Evolutionary conservation across 2,888 invertebrate genomes (phyloP), one percentile per base, ranked within the genome.

Genomic region (Lissocephala sabroskyi): DNA sequence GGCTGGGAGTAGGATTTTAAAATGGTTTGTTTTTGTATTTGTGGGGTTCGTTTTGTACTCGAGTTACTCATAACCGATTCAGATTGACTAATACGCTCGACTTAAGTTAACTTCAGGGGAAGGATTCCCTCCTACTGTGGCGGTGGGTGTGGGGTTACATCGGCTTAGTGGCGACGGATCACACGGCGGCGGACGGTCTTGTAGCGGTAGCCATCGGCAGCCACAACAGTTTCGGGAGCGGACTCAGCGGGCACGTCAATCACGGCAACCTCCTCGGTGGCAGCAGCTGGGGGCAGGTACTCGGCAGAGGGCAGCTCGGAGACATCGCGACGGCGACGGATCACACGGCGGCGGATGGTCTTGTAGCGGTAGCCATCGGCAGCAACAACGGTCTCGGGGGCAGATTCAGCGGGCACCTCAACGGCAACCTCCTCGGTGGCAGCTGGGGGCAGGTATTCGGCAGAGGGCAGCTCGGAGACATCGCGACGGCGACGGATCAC

Each of bases 121-220:
- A 65, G n/a, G 58, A 56, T 55, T 43, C 29, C 47, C 37, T 18
- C 37, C 55, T 55, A 53, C 41, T 57, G 57, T 49, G 56, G 35
- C 51, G 47, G 41, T 51, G 52, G 58, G 52, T 44, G 26, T 23
- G 17, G 6, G 29, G 30, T 4, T 23, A 9, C 42, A 40, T 17
- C 16, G 17, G 40, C 52, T 56, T 71, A 67, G 50, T 78, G 79
- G 26, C 73, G 70, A 49, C 79, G 78, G 45, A 54, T 45, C 52
- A 65, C 63, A 9, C 67, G 53, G 23, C 79, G 79, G 35, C 76
- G 77, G n/a, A 79, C 79, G 17, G 71, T 67, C 56, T 79, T 79
- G 67, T 79, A 79, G 35, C 70, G 78, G 51, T 79, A 79, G 14
- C 79, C 79, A 59, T 79, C 78, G 40, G 63, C 50, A 33, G 65